Percentiles rank a stretch among this genome's conserved stretches.
These are phyloP conservation scores for Columba guinea DNA, from an alignment of 2,797 vertebrate genomes.

Conservation along the genomic window DNA sequence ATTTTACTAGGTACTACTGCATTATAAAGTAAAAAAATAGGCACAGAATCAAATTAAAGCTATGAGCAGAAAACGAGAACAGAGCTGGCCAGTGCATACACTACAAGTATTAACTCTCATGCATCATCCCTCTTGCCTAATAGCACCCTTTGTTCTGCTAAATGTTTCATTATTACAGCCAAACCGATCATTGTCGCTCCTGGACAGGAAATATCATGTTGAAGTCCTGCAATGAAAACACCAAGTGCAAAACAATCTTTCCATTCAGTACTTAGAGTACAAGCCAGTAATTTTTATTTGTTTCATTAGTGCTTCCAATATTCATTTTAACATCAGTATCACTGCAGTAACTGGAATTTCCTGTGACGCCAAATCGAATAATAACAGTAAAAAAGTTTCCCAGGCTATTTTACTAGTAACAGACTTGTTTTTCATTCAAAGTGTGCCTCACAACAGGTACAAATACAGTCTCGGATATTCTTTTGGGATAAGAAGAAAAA, in stretches of 20 bases:
- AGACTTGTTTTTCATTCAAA: not conserved
- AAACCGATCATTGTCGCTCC: slow-evolving; percentile 11
- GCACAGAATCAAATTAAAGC: not conserved
- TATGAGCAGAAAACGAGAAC: not conserved
- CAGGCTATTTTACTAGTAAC: not conserved
- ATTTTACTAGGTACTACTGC: not conserved
- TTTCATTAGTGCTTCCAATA: not conserved
- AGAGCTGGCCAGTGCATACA: rapidly evolving
- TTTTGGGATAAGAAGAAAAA: not conserved
- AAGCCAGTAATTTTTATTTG: not conserved
- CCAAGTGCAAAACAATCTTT: slow-evolving; percentile 30
- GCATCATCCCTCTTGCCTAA: slow-evolving; percentile 28
- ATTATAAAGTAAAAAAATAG: not conserved
- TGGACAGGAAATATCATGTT: slow-evolving; percentile 30
- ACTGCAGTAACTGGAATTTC: slow-evolving; percentile 26
- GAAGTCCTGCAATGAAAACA: slow-evolving; percentile 26
- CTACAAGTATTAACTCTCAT: not conserved
- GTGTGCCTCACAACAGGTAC: not conserved
- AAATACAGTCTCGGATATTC: not conserved
- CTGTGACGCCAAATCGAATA: not conserved
- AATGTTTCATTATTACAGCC: slow-evolving; percentile 25
- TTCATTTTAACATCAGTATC: not conserved
- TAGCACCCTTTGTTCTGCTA: slow-evolving; percentile 50
- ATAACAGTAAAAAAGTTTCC: not conserved
- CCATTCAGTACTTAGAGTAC: not conserved